Evolutionary conservation across 2,888 invertebrate genomes (phyloP).

Genomic region (Cerceris rybyensis): DNA sequence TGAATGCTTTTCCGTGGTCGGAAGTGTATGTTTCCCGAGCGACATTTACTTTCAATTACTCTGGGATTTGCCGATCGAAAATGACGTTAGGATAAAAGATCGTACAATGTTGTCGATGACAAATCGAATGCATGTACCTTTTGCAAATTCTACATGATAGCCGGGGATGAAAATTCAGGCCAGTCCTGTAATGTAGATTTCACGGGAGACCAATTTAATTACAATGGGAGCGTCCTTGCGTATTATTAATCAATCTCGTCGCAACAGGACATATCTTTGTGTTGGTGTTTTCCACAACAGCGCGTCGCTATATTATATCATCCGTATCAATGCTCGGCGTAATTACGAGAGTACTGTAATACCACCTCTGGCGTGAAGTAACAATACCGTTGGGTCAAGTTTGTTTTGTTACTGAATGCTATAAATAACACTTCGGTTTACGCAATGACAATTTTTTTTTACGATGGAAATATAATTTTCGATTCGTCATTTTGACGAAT

Average conservation of each 20-base stretch:
- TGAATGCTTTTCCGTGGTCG: not conserved
- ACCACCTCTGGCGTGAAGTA: not conserved
- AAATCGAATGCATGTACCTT: conserved; percentile 7
- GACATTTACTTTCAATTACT: conserved; percentile 19
- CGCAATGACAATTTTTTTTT: not conserved
- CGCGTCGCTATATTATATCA: conserved; percentile 17
- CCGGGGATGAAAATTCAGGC: conserved; percentile 1
- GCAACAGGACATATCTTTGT: not conserved
- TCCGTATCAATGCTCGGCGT: conserved; percentile 6
- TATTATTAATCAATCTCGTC: conserved; percentile 27
- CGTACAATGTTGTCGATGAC: not conserved
- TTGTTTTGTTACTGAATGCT: not conserved
- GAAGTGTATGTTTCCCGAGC: not conserved
- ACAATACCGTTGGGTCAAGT: not conserved
- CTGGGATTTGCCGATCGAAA: not conserved
- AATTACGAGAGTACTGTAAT: conserved; percentile 15
- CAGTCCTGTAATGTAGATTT: conserved; percentile 14
- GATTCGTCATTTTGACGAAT: not conserved
- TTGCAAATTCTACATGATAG: not conserved
- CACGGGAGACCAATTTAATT: conserved; percentile 25
- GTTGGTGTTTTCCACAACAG: conserved; percentile 17
- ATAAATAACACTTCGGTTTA: not conserved
- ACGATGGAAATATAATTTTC: not conserved
- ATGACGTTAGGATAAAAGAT: not conserved
- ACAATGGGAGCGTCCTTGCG: conserved; percentile 11